Evolutionary conservation across 35 echinoderm and acorn worm species (phyloP).

Genomic region (Heliocidaris erythrogramma): DNA sequence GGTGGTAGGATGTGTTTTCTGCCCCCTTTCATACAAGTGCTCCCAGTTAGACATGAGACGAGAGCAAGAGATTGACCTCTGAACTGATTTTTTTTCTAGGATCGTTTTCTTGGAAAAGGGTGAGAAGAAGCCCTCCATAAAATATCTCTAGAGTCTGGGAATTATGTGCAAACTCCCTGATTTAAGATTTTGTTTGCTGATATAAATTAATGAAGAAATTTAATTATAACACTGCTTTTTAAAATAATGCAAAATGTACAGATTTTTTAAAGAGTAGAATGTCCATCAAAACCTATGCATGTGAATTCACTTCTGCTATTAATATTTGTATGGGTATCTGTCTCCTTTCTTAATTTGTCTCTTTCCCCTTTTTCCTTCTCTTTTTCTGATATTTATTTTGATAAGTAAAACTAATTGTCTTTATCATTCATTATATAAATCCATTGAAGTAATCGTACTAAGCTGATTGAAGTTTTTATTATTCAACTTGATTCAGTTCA

Average conservation of each 20-base stretch:
- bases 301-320: neutral
- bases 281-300: too few relatives aligned
- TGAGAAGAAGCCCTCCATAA: neutral
- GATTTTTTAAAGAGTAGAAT: too few relatives aligned
- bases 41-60: neutral
- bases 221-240: neutral
- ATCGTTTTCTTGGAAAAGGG: neutral
- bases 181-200: neutral
- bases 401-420: neutral
- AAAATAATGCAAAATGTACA: neutral
- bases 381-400: neutral
- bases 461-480: too few relatives aligned
- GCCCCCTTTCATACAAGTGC: neutral
- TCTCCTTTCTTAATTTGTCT: too few relatives aligned
- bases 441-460: too few relatives aligned
- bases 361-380: neutral
- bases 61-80: neutral
- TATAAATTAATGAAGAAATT: neutral
- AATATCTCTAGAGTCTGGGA: neutral
- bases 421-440: neutral
- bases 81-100: neutral
- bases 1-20: neutral
- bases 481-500: too few relatives aligned
- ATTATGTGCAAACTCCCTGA: neutral
- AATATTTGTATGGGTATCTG: neutral